Percentiles rank a stretch among this genome's conserved stretches.
phyloP scores from a whole-genome alignment of 2,888 invertebrate species.

The Callimorpha dominula region DNA sequence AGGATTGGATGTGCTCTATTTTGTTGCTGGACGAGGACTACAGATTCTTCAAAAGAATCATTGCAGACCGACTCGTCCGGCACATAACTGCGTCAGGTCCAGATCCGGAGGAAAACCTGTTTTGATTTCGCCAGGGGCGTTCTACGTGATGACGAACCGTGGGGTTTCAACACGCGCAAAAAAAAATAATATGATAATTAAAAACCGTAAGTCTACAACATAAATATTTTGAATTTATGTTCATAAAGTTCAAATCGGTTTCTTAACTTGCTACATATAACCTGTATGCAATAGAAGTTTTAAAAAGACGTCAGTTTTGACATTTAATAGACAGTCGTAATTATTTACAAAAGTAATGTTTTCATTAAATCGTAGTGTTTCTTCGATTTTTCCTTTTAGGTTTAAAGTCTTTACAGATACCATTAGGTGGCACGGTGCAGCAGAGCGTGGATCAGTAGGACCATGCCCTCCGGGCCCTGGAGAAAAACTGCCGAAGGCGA shows the following conservation, averaged over 20 bases:
- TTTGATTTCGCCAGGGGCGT: too few species aligned
- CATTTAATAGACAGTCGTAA: not conserved
- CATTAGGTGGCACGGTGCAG: constrained; percentile 4
- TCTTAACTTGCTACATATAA: not conserved
- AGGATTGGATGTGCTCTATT: too few species aligned
- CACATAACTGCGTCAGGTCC: too few species aligned
- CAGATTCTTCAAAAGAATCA: too few species aligned
- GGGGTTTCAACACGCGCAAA: too few species aligned
- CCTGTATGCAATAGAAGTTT: not conserved
- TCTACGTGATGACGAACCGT: too few species aligned
- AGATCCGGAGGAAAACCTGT: too few species aligned
- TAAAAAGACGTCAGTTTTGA: not conserved
- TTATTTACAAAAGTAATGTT: constrained; percentile 20
- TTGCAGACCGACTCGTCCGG: too few species aligned
- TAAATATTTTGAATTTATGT: too few species aligned
- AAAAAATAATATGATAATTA: too few species aligned
- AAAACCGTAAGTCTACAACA: too few species aligned
- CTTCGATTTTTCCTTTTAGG: constrained; percentile 11
- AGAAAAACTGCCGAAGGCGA: not conserved
- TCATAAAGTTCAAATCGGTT: not conserved
- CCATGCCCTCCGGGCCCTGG: constrained; percentile 8
- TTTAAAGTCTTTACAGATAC: constrained; percentile 13
- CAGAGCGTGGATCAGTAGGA: not conserved
- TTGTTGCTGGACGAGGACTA: too few species aligned
- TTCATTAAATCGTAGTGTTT: constrained; percentile 25